phyloP scores from a whole-genome alignment of 2,113 vertebrate genomes.

The Halcyon senegalensis region DNA sequence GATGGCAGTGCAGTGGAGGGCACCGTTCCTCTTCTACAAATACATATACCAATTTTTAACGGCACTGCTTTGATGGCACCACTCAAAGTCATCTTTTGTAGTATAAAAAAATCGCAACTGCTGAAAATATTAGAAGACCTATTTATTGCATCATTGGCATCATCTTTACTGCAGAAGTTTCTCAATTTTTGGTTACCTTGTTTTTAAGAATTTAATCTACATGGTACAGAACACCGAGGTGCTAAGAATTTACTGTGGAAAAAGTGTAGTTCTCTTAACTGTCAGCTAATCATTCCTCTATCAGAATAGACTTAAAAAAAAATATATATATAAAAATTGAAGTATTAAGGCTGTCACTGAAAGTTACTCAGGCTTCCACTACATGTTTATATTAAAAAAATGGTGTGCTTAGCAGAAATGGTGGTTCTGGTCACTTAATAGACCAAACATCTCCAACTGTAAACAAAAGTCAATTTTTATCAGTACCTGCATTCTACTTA shows the following conservation, averaged over 20 bases:
- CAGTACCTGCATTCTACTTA: too few species aligned
- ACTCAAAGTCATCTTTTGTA: not conserved
- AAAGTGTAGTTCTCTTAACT: not conserved
- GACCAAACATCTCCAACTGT: not conserved
- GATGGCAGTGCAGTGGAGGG: rapidly evolving
- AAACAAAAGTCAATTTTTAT: not conserved
- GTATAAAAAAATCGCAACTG: not conserved
- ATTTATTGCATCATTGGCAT: not conserved
- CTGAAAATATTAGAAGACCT: not conserved
- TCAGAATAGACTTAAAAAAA: not conserved
- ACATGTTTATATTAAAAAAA: not conserved
- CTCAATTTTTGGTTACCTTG: not conserved
- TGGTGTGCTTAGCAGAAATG: not conserved
- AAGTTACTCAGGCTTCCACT: not conserved
- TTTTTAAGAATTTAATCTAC: not conserved
- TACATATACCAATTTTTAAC: not conserved
- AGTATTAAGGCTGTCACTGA: not conserved
- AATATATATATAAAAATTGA: not conserved
- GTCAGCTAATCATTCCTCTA: not conserved
- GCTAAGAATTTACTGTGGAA: too few species aligned
- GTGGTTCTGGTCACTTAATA: not conserved
- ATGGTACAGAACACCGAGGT: not conserved
- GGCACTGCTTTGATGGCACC: not conserved
- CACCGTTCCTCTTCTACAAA: not conserved
- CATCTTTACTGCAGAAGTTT: not conserved